These are phyloP conservation scores for Zootermopsis nevadensis DNA, from an alignment of 2,888 invertebrate species.

Conservation along the genomic window DNA sequence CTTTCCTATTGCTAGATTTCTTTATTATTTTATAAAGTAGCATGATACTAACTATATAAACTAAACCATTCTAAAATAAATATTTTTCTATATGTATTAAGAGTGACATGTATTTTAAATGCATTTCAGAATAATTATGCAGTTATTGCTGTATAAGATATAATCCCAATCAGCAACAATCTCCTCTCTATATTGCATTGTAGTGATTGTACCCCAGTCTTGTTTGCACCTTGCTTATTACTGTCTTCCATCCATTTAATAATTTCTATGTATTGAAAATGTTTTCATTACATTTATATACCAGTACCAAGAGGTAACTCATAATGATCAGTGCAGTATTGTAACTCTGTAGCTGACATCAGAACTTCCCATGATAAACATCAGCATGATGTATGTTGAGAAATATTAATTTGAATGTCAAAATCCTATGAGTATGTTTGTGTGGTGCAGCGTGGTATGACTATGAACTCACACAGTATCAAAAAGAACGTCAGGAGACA, in stretches of 20 bases:
- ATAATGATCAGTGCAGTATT: neutral
- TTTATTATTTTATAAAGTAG: constrained; percentile 3
- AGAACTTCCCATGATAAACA: neutral
- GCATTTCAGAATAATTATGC: constrained; percentile 22
- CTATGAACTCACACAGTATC: constrained; percentile 85
- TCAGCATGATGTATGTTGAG: neutral
- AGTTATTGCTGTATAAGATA: constrained; percentile 9
- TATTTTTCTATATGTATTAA: neutral
- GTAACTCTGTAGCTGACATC: neutral
- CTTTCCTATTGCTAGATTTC: constrained; percentile 6
- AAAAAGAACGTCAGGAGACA: constrained; percentile 82
- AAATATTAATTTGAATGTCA: neutral
- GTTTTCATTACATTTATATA: neutral
- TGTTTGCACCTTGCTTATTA: neutral
- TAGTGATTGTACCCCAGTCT: neutral
- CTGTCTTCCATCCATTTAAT: neutral
- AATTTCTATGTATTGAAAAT: neutral
- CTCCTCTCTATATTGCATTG: neutral
- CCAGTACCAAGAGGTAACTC: neutral
- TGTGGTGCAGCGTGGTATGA: constrained; percentile 87
- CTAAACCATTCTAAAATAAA: constrained; percentile 5
- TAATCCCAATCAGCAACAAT: neutral
- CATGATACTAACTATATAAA: constrained; percentile 2
- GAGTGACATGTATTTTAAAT: constrained; percentile 6
- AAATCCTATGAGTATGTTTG: constrained; percentile 38